Conservation (phyloP, 2,113 vertebrate species). For the Oxyruncus cristatus region DNA sequence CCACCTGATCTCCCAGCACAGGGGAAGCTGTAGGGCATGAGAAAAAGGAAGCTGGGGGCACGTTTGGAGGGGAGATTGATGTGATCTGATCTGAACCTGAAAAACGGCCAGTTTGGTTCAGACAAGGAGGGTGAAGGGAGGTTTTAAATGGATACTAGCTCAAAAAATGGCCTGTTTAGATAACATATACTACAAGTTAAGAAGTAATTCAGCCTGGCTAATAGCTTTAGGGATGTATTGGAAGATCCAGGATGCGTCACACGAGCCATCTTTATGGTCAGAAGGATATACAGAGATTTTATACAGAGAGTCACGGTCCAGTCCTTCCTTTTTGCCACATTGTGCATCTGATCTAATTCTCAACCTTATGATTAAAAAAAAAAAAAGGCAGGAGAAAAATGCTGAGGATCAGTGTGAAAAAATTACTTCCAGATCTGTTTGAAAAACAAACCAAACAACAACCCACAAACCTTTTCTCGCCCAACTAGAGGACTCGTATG, state of each 20-base stretch:
- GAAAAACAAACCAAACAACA: not conserved
- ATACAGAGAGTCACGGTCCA: not conserved
- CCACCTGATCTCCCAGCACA: conserved; percentile 31
- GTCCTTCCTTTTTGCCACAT: not conserved
- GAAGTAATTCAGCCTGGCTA: not conserved
- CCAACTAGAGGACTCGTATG: not conserved
- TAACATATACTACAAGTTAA: not conserved
- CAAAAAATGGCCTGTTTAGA: not conserved
- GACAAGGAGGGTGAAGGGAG: not conserved
- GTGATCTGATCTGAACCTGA: conserved; percentile 48
- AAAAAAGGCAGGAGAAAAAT: not conserved
- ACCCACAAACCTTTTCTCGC: not conserved
- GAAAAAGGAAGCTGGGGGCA: not conserved
- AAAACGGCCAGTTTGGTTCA: conserved; percentile 2
- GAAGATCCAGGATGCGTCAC: not conserved
- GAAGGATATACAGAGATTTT: not conserved
- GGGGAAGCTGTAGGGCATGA: conserved; percentile 24
- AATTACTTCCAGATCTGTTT: not conserved
- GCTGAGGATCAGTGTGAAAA: not conserved
- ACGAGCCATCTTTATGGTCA: not conserved
- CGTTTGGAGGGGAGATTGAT: conserved; percentile 23
- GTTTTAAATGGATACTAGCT: not conserved
- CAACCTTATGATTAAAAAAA: not conserved
- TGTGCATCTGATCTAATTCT: not conserved
- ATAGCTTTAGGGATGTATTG: conserved; percentile 5